Evolutionary conservation across 2,888 invertebrate genomes (phyloP), one percentile per base, ranked within the genome.

Genomic region (Psylliodes chrysocephalus): DNA sequence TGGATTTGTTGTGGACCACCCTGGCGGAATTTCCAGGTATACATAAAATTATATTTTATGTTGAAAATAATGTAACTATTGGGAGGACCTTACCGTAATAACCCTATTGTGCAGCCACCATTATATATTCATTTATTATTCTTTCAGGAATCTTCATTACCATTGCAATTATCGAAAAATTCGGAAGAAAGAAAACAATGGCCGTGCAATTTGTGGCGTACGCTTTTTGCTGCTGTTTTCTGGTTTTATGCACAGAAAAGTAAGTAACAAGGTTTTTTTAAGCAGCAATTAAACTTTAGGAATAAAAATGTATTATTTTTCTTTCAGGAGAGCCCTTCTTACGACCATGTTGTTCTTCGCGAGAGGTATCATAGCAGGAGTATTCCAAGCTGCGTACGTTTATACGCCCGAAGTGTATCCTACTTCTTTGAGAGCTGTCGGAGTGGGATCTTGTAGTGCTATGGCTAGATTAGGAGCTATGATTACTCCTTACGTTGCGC

Each of bases 371-470:
- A 95, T 96, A 73, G 95, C 96, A 15, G 96, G 96, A 0, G 90
- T 96, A 1, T 97, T 97, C 80, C 96, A 96, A 86, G 95, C 95
- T 0, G 95, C 95, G 0, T 97, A 96, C 78, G 95, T 96, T 3
- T 97, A 97, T 78, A 97, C 96, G 4, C 96, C 96, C 5, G 96
- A 96, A 88, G 93, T 95, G 2, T 96, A 96, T 79, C 96, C 96
- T 0, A 95, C 95, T 0, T 92, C 94, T 15, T 83, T 96, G 49
- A 83, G 96, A 60, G 92, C 96, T 1, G 90, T 95, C 3, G 96
- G 96, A 0, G 92, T 97, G n/a, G 96, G 96, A 4, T 91, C 93
- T 0, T 95, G 95, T 78, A 95, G 95, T 73, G 92, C 93, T 0
- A 92, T 95, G 85, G 96, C 96, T 0, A 84, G 97, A 42, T 86